Evolutionary conservation across 30 jellyfish, hydroid and myxozoan genomes (phyloP).

Genomic region (Nemopilema nomurai): DNA sequence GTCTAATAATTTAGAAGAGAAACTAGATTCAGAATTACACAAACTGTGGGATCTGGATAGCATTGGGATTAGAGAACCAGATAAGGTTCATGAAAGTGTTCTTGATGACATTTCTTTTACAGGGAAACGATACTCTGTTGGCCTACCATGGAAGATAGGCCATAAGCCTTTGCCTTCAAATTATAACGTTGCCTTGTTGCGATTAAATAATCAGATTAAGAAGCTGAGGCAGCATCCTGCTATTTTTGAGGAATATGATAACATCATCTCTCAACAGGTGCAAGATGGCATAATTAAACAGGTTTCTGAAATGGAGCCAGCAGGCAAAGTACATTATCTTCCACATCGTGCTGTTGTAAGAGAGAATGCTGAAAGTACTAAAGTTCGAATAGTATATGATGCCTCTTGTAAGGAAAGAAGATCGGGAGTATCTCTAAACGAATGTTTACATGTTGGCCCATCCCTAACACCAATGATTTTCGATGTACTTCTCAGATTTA

Average conservation of each 20-base stretch:
- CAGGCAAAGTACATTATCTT: constrained; percentile 8
- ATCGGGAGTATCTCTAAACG: neutral
- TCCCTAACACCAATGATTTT: neutral
- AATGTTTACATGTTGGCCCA: constrained; percentile 8
- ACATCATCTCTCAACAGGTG: neutral
- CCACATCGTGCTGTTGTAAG: neutral
- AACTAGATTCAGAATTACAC: constrained; percentile 4
- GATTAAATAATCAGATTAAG: constrained; percentile 7
- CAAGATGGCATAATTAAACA: constrained; percentile 7
- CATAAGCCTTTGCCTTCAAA: constrained; percentile 1
- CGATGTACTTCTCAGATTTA: constrained; percentile 13
- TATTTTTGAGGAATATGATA: neutral
- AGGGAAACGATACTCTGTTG: constrained; percentile 8
- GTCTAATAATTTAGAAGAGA: constrained; percentile 4
- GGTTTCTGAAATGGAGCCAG: constrained; percentile 7
- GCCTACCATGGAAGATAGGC: constrained; percentile 25
- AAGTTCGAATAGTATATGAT: neutral
- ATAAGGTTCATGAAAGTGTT: constrained; percentile 8
- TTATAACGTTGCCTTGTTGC: neutral
- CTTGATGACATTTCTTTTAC: constrained; percentile 9
- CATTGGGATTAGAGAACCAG: constrained; percentile 17
- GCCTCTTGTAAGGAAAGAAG: constrained; percentile 15
- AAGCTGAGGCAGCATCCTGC: constrained; percentile 2
- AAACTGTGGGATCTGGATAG: constrained; percentile 17
- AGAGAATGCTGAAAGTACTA: constrained; percentile 5